Base-by-base conservation (phyloP, 1,140 invertebrate genomes). In the Tetragnatha versicolor region DNA sequence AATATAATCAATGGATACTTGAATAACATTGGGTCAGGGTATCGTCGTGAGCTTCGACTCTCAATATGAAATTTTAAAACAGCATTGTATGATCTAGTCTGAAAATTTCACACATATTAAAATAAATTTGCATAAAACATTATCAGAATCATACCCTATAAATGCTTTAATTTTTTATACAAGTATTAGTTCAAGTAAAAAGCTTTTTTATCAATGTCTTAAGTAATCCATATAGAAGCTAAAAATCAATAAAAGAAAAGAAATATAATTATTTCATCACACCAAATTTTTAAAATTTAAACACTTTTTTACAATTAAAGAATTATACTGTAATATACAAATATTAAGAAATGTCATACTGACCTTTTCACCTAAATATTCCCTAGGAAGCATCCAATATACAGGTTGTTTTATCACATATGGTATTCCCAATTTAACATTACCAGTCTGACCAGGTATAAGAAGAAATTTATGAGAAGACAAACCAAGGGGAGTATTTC, bases 51-150 rank as follows among this genome's bases (percentile, higher is more conserved):
- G 10, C 90, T 91, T 58, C 90, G 89, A 31, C 91, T 92, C 42
- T 90, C 87, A 0, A 93, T 90, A 14, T 89, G 88, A 84, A 97
- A 98, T 72, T 92, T 88, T 2, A 99, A 85, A 80, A 91, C 91
- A 6, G 97, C 97, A 80, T 96, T 96, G 84, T 99, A 99, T 0
- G 96, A 98, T 39, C 91, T 79, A 84, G 92, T 91, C 88, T 91
- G 88, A 10, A 68, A 68, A 81, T 39, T 42, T 12, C 9, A 61
- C 2, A 20, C 42, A 17, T 47, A 47, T 47, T 17, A 47, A 47
- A 47, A 47, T 20, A 80, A 78, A 53, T 47, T 47, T 47, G 20
- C 12, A 58, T 27, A 58, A 58, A 20, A 14, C 31, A 39, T 47
- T 3, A 65, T 20, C 5, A 35, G 22, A 65, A 3, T 9, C 14